Conservation (phyloP, 2,113 vertebrate species). For the Cichladusa arquata region DNA sequence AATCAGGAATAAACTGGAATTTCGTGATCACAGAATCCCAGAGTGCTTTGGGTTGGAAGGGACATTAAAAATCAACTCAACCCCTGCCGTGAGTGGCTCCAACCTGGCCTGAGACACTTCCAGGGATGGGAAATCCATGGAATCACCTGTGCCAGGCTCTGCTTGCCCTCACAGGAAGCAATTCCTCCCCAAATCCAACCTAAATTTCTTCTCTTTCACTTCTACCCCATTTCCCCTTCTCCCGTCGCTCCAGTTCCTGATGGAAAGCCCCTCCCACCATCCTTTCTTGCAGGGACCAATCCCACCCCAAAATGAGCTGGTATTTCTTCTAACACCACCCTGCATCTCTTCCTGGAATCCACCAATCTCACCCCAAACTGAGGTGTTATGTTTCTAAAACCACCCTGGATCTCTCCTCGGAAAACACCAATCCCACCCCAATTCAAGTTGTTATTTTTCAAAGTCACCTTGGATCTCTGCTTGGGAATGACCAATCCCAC, state of each 20-base stretch:
- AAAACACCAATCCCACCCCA: too few species aligned
- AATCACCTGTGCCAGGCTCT: neutral
- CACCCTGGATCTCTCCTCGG: neutral
- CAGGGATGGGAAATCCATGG: neutral
- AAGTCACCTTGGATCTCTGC: too few species aligned
- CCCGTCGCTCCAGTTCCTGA: accelerated
- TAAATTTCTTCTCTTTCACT: neutral
- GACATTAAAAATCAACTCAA: neutral
- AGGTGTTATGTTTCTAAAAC: too few species aligned
- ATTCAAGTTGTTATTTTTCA: too few species aligned
- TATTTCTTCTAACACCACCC: too few species aligned
- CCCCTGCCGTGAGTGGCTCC: too few species aligned
- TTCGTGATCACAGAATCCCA: neutral
- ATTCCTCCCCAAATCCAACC: neutral
- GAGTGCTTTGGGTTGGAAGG: neutral
- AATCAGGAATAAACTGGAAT: neutral
- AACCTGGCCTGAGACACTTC: neutral
- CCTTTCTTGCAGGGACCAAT: too few species aligned
- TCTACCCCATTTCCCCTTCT: neutral
- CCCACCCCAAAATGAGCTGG: neutral
- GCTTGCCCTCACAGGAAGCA: neutral
- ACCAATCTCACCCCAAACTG: too few species aligned
- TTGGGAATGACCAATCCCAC: too few species aligned
- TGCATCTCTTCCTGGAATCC: too few species aligned
- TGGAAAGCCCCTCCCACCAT: neutral